Evolutionary conservation across 2,797 vertebrate species (phyloP).

Genomic region (Balearica regulorum): DNA sequence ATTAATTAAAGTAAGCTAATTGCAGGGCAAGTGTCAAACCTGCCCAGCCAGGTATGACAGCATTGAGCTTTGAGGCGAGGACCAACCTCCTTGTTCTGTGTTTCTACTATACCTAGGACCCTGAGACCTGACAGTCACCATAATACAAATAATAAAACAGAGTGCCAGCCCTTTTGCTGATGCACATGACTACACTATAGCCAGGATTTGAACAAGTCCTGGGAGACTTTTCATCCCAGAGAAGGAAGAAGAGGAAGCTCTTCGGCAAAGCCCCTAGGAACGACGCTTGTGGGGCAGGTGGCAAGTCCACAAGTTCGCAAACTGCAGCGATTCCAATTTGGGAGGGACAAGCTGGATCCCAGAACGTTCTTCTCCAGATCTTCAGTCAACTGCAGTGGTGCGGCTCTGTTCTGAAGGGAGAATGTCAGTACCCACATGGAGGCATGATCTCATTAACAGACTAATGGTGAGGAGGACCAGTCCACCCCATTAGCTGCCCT

Average conservation of each 20-base stretch:
- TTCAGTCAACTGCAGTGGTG: not conserved
- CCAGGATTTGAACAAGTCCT: not conserved
- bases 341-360: not conserved
- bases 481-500: not conserved
- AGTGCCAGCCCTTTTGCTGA: not conserved
- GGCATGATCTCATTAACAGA: not conserved
- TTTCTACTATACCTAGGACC: not conserved
- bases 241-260: not conserved
- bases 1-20: not conserved
- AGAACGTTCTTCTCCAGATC: not conserved
- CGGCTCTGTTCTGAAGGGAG: not conserved
- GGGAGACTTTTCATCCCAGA: not conserved
- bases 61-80: not conserved
- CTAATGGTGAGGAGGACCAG: not conserved
- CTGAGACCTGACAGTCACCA: not conserved
- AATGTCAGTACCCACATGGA: not conserved
- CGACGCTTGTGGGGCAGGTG: fast-evolving
- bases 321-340: fast-evolving
- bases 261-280: not conserved
- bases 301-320: not conserved
- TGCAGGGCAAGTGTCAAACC: not conserved
- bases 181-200: fast-evolving
- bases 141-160: not conserved
- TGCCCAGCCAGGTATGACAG: not conserved
- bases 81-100: not conserved